Evolutionary conservation across 2,888 invertebrate genomes (phyloP), one percentile per base, ranked within the genome.

Genomic region (Spodoptera picta): DNA sequence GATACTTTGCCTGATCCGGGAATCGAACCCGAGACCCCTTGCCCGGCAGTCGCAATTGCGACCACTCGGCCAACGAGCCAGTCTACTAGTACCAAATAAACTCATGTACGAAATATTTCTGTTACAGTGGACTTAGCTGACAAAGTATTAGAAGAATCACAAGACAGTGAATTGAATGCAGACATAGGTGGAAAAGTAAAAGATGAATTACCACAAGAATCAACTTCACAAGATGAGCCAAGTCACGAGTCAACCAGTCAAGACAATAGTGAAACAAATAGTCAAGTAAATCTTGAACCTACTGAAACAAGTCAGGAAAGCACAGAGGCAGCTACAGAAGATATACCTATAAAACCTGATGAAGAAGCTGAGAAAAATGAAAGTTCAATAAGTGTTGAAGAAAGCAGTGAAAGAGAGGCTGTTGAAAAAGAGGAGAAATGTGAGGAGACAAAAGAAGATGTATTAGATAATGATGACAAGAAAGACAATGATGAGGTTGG

Each of bases 401-500:
- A 89, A 72, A 86, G 85, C 44, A 88, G 88, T 48, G 87, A 60
- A 27, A 66, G 60, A 47, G 56, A 65, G 23, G 10, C 23, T 49
- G 72, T 65, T 58, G 80, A 79, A 27, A 75, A 66, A n/a, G 77
- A 82, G 12, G 81, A 87, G 60, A 77, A 67, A 58, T 36, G 36
- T 36, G 79, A 61, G 31, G 83, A 83, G 1, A 46, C 31, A 41
- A 14, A 55, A 7, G 44, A 45, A 50, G 59, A 56, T 31, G 14
- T 43, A 7, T 7, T 54, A 27, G 75, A 65, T 12, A 49, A 80
- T 54, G 76, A 72, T 27, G 81, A 86, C n/a, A 85, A 87, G 61
- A 83, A 75, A n/a, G 84, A 86, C 12, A 69, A 74, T 49, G 88
- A 91, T 76, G 90, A 91, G 14, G 89, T 90, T 41, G 88, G 84